Base-by-base conservation (phyloP, 2,113 vertebrate genomes). In the Pedionomus torquatus region DNA sequence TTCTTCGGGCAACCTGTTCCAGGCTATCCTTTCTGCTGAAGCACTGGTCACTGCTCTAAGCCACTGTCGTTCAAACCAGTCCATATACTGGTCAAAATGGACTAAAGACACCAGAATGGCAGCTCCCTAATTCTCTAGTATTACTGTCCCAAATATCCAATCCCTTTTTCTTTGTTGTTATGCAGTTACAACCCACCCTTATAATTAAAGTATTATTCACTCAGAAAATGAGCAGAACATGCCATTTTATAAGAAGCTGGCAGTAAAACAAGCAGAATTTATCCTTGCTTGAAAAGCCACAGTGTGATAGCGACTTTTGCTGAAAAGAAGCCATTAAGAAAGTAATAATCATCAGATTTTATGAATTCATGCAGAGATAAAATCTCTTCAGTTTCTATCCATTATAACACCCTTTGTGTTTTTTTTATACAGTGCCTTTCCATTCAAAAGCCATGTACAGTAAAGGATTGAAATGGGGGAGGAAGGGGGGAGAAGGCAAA, bases 321-420 rank as follows among this genome's bases (percentile, higher is more conserved):
- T 87, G 75, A 86, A 94, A 71, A 91, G 48, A 83, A 85, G 41
- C 24, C 64, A 49, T 95, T 90, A 83, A 52, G 31, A 87, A 93
- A 71, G 35, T 66, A 78, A 35, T 71, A 61, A 78, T 68, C 23
- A 89, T 68, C 44, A 30, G 58, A 70, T 72, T 90, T 54, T 44
- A 54, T 48, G 10, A 82, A 91, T 91, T 88, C 91, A 82, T 18
- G 49, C 51, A 85, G 90, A 90, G 86, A 74, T n/a, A 92, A 92
- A 92, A 70, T 46, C 46, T 79, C 87, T 90, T 80, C 23, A 33
- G 81, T 87, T 64, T 86, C 69, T 76, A 19, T 35, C 83, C 86
- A 81, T 61, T 87, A 23, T 28, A 69, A 74, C 72, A 48, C 17
- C 19, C 57, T 58, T 12, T 23, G 30, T 86, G 41, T 8, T n/a